Conservation (phyloP, 2,888 invertebrate genomes). For the Athalia circularis region DNA sequence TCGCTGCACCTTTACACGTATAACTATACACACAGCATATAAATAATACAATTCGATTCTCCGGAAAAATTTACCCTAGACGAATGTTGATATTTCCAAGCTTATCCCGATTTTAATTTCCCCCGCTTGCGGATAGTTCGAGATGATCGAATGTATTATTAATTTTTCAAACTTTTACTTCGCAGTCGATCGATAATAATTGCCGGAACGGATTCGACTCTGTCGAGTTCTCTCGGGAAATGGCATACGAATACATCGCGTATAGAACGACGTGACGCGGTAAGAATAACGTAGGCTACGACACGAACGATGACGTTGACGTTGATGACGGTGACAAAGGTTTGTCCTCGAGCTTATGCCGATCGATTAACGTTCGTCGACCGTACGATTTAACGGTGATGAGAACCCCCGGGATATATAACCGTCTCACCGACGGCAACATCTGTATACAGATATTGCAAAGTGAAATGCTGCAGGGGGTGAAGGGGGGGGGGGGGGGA, state of each 20-base stretch:
- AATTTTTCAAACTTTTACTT: no score
- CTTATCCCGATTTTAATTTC: no score
- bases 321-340: constrained; percentile 3
- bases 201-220: no score
- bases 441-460: neutral
- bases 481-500: constrained; percentile 27
- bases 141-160: no score
- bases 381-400: constrained; percentile 35
- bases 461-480: neutral
- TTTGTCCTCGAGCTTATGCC: constrained; percentile 53
- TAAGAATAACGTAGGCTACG: no score
- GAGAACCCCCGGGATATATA: constrained; percentile 33
- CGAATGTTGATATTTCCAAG: no score
- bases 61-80: no score
- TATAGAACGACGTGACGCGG: no score
- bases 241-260: no score
- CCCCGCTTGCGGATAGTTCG: no score
- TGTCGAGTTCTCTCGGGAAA: no score
- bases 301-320: constrained; percentile 10
- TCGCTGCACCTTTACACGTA: neutral
- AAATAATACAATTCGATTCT: neutral
- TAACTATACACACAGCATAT: neutral
- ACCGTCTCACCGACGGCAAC: constrained; percentile 8
- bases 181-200: no score
- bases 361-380: constrained; percentile 55